phyloP scores from a whole-genome alignment of 2,113 vertebrate species.

The Strigops habroptila region DNA sequence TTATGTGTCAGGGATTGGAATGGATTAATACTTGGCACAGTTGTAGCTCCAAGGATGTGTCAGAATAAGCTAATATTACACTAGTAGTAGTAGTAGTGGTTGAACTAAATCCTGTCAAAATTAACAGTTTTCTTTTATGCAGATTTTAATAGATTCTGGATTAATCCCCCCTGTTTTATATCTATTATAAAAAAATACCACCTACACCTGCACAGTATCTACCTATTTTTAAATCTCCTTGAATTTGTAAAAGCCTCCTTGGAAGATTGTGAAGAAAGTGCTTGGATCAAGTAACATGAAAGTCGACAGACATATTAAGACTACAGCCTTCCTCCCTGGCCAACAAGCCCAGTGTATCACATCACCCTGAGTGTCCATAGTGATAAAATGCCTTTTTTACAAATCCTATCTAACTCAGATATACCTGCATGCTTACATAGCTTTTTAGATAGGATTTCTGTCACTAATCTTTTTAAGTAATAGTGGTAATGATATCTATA shows the following conservation, averaged over 20 bases:
- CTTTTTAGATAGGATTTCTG: background rate
- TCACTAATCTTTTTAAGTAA: background rate
- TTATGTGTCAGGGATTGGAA: background rate
- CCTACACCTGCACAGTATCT: background rate
- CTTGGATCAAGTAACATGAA: background rate
- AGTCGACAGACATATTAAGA: background rate
- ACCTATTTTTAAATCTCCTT: background rate
- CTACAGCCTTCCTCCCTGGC: background rate
- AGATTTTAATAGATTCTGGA: background rate
- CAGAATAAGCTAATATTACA: background rate
- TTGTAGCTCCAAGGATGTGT: background rate
- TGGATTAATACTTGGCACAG: background rate
- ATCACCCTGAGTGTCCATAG: fast-evolving
- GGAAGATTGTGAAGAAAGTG: background rate
- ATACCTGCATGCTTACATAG: background rate
- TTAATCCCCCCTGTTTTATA: background rate
- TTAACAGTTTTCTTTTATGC: background rate
- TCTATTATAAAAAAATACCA: background rate
- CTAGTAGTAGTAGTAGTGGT: background rate
- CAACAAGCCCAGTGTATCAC: background rate
- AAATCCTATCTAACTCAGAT: background rate
- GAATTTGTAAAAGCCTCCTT: background rate
- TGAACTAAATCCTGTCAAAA: background rate
- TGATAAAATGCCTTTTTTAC: background rate
- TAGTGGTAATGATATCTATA: background rate